Evolutionary conservation across 1,140 invertebrate genomes (phyloP).

Genomic region (Cydia strobilella): DNA sequence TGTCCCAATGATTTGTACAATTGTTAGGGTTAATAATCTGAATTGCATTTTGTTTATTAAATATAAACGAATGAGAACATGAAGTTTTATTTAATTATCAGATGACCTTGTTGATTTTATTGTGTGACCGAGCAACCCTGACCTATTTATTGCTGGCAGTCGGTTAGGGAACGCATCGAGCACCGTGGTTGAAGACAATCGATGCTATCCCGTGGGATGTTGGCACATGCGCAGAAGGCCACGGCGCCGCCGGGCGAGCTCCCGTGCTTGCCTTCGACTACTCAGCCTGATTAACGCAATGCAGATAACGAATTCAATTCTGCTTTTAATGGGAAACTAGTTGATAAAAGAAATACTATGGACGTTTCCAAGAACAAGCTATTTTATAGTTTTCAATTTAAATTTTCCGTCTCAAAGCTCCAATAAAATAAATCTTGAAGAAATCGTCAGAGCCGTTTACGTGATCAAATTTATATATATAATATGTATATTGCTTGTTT

Average conservation of each 20-base stretch:
- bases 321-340: not conserved
- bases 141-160: constrained; percentile 59
- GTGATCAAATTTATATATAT: too few species aligned
- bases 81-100: constrained; percentile 56
- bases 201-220: constrained; percentile 74
- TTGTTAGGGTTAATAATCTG: constrained; percentile 79
- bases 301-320: constrained; percentile 15
- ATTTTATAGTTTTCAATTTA: too few species aligned
- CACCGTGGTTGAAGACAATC: constrained; percentile 67
- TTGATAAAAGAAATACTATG: not conserved
- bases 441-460: too few species aligned
- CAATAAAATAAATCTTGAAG: too few species aligned
- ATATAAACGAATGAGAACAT: constrained; percentile 76
- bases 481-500: too few species aligned
- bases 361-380: too few species aligned
- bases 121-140: constrained; percentile 47
- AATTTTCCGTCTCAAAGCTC: too few species aligned
- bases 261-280: not conserved
- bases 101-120: constrained; percentile 21
- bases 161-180: constrained; percentile 42
- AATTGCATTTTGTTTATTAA: constrained; percentile 80
- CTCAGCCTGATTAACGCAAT: constrained; percentile 29
- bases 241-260: constrained; percentile 19
- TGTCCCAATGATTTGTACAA: constrained; percentile 75
- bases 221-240: constrained; percentile 69